phyloP scores from a whole-genome alignment of 2,113 vertebrate genomes.

The Xerus inauris region DNA sequence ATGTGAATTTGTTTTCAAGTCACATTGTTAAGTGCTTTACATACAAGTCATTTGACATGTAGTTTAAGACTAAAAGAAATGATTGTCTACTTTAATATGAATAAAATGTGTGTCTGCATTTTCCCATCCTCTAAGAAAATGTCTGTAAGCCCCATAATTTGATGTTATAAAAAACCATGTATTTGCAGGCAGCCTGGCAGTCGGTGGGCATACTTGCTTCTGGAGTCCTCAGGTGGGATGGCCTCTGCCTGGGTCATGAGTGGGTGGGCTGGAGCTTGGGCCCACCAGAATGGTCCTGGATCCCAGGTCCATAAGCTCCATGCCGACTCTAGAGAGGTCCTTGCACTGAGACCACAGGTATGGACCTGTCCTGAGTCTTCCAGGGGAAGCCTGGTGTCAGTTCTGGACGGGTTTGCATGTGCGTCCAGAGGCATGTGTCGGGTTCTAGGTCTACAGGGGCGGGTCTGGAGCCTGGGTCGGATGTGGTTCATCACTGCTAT shows the following conservation, averaged over 20 bases:
- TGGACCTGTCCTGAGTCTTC: neutral
- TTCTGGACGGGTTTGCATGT: neutral
- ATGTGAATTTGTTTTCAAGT: slow-evolving; percentile 24
- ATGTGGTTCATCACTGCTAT: too few relatives aligned
- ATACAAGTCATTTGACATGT: neutral
- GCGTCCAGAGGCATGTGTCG: neutral
- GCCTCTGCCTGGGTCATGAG: neutral
- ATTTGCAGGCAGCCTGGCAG: neutral
- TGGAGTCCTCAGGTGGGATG: too few relatives aligned
- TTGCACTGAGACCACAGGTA: neutral
- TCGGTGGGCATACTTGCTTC: too few relatives aligned
- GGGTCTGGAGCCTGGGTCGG: neutral
- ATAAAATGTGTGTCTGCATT: too few relatives aligned
- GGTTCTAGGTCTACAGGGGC: too few relatives aligned
- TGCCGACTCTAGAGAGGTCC: neutral
- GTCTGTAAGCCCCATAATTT: neutral
- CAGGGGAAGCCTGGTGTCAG: neutral
- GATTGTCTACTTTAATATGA: neutral
- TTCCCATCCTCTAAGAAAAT: slow-evolving; percentile 25
- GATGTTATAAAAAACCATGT: neutral
- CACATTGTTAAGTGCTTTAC: slow-evolving; percentile 24
- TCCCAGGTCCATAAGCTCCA: too few relatives aligned
- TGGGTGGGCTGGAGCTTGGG: neutral
- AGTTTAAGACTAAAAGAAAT: neutral
- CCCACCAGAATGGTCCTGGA: neutral